Evolutionary conservation across 2,888 invertebrate genomes (phyloP), one percentile per base, ranked within the genome.

Genomic region (Heliconius ismenius): DNA sequence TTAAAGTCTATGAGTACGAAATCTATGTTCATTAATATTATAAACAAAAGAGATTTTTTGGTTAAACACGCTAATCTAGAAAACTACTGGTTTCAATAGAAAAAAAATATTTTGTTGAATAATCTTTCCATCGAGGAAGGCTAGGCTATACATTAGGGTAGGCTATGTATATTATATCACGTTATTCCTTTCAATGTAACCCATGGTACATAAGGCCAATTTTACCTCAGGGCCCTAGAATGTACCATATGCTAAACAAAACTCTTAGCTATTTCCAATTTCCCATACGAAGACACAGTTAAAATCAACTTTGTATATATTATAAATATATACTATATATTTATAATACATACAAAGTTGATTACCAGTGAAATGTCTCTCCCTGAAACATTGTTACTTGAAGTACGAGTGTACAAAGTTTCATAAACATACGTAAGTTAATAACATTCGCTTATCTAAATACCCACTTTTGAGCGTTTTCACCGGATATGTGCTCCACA

Each of bases 401-500:
- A 54, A n/a, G n/a, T 36, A 32, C 28, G 15, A 69, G 21, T 70
- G 70, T 70, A 21, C 15, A 58, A 67, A 70, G 21, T 32, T 24
- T 4, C 58, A 36, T 24, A 13, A 54, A 58, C 54, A 36, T 54
- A 58, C 24, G 32, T 15, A 54, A 70, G 58, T 70, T 70, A 15
- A 70, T 58, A 70, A 58, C 58, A 70, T 70, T 36, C 28, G 28
- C 70, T 58, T 70, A 70, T 70, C 70, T 70, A 70, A 70, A 58
- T 70, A 58, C 70, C 32, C 58, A 70, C 49, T 70, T 70, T 70
- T 54, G 70, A 70, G 36, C 70, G 24, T 73, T 73, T 63, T 63
- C 73, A 39, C 26, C 73, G 73, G 39, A 63, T 21, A 43, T 73
- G 62, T 62, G 62, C 62, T 73, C 67, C 11, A 68, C 76, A 76